Evolutionary conservation across 2,888 invertebrate genomes (phyloP).

Genomic region (Caenorhabditis sp.): DNA sequence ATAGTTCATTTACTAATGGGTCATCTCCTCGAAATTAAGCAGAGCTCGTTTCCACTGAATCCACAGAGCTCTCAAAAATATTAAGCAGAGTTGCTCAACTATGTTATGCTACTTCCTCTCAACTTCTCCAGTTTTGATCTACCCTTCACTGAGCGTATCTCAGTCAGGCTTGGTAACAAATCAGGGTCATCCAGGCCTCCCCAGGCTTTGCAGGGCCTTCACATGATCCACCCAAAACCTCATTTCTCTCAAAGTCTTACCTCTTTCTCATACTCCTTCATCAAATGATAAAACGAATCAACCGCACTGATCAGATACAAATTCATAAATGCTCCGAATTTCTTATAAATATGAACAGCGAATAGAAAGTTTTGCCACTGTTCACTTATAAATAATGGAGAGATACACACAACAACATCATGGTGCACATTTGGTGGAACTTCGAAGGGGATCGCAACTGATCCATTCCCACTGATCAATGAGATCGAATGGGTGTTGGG

Average conservation of each 20-base stretch:
- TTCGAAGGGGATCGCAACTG: slow-evolving; percentile 40
- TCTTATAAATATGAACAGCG: slow-evolving; percentile 52
- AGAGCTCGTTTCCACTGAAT: too few species aligned
- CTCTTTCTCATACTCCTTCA: slow-evolving; percentile 44
- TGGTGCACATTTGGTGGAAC: slow-evolving; percentile 16
- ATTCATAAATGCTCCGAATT: slow-evolving; percentile 48
- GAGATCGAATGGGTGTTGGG: slow-evolving; percentile 32
- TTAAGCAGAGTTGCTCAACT: too few species aligned
- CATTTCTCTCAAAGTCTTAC: not conserved
- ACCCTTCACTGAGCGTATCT: too few species aligned
- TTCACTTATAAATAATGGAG: slow-evolving; percentile 50
- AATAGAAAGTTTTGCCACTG: slow-evolving; percentile 53
- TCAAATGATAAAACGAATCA: slow-evolving; percentile 40
- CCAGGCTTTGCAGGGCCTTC: too few species aligned
- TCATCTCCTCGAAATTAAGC: too few species aligned
- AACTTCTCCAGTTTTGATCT: too few species aligned
- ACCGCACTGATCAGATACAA: slow-evolving; percentile 47
- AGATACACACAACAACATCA: slow-evolving; percentile 48
- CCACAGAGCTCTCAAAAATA: too few species aligned
- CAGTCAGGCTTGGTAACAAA: too few species aligned
- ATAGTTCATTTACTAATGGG: too few species aligned
- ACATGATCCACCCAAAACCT: too few species aligned
- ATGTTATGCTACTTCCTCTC: too few species aligned
- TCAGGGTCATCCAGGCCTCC: too few species aligned
- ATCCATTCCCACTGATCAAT: slow-evolving; percentile 24